Conservation (phyloP, 1,140 invertebrate genomes). For the Leptinotarsa texana region DNA sequence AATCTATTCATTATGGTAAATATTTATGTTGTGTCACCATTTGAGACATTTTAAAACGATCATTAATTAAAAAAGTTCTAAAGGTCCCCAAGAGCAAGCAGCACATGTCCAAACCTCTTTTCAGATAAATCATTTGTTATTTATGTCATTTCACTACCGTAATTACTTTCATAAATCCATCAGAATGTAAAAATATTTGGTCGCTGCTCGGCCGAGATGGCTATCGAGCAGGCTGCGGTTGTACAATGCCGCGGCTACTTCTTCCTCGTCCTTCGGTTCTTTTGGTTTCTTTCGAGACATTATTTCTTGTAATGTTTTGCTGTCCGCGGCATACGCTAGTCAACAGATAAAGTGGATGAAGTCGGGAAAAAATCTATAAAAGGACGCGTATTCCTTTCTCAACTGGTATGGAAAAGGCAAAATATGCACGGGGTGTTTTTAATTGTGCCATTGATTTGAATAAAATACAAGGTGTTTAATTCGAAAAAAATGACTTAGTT, state of each 20-base stretch:
- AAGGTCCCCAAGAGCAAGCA: slow-evolving; percentile 26
- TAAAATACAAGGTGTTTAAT: too few species aligned
- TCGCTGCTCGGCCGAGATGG: slow-evolving; percentile 33
- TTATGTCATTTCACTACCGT: slow-evolving; percentile 42
- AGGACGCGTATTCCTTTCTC: too few species aligned
- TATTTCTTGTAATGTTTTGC: slow-evolving; percentile 27
- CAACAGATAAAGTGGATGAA: neutral
- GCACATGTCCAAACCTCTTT: slow-evolving; percentile 27
- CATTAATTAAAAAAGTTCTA: slow-evolving; percentile 31
- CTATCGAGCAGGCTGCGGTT: slow-evolving; percentile 29
- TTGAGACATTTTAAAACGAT: slow-evolving; percentile 33
- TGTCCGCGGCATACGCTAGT: slow-evolving; percentile 9
- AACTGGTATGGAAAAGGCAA: too few species aligned
- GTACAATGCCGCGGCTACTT: slow-evolving; percentile 18
- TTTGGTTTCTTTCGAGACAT: slow-evolving; percentile 22
- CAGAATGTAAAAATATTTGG: slow-evolving; percentile 39
- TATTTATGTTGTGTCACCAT: slow-evolving; percentile 32
- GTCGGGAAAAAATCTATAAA: neutral
- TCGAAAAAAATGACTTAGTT: too few species aligned
- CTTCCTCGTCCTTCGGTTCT: slow-evolving; percentile 20
- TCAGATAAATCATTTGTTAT: slow-evolving; percentile 39
- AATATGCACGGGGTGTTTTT: too few species aligned
- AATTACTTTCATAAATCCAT: slow-evolving; percentile 43
- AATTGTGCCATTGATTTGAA: too few species aligned
- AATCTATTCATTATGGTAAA: slow-evolving; percentile 29